These are phyloP conservation scores for Trissoscelio sp. DNA, from an alignment of 2,888 invertebrate species.

Conservation along the genomic window DNA sequence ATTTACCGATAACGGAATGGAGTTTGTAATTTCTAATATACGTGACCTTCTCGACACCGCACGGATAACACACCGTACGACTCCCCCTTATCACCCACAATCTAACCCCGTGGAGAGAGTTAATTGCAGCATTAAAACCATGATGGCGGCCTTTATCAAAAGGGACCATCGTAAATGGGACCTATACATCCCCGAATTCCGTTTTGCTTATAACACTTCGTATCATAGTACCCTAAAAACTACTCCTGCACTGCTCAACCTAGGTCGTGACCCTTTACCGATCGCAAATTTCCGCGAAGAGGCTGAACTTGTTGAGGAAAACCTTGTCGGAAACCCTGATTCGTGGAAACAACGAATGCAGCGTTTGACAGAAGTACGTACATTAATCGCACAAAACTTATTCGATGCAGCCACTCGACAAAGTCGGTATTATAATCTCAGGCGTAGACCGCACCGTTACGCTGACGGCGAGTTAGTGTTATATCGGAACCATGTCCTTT, in stretches of 20 bases:
- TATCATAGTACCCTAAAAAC: too few relatives aligned
- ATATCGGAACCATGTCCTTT: conserved; percentile 3
- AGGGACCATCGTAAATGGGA: conserved; percentile 7
- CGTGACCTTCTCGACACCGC: neutral
- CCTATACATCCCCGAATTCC: neutral
- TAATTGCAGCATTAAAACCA: neutral
- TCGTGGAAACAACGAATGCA: conserved; percentile 1
- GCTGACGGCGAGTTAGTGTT: neutral
- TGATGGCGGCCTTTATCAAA: conserved; percentile 1
- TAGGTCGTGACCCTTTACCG: neutral
- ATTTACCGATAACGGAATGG: conserved; percentile 71
- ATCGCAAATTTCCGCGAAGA: neutral
- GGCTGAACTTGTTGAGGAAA: neutral
- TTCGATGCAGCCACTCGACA: conserved; percentile 4
- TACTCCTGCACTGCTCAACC: neutral
- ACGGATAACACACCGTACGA: neutral
- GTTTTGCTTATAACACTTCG: conserved; percentile 9
- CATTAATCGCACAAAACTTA: neutral
- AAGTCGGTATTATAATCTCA: neutral
- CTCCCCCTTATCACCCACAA: conserved; percentile 3
- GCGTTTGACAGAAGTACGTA: neutral
- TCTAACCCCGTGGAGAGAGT: conserved; percentile 22
- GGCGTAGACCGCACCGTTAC: neutral
- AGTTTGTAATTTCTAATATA: conserved; percentile 51
- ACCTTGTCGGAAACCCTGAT: neutral